A percentile compares a stretch with the other conserved stretches of the same genome.
These are phyloP conservation scores for Pangasianodon hypophthalmus DNA, from an alignment of 2,113 vertebrate genomes.

Conservation along the genomic window DNA sequence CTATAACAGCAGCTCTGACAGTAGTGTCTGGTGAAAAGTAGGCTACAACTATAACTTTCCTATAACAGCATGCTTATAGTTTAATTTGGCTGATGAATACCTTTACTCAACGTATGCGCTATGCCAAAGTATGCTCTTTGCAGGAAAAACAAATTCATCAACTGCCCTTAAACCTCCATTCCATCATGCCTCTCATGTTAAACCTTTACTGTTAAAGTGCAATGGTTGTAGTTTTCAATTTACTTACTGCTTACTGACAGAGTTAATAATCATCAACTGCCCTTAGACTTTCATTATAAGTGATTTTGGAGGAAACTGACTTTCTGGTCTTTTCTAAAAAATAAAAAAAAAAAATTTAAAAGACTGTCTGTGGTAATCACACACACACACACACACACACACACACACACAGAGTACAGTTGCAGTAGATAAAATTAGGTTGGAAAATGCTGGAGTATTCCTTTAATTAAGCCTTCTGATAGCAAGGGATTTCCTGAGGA, in stretches of 20 bases:
- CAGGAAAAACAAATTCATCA: neutral
- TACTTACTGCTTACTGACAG: too few species aligned
- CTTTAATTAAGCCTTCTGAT: neutral
- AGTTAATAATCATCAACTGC: neutral
- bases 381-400: neutral
- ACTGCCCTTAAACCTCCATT: neutral
- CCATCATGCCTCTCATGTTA: neutral
- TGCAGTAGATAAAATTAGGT: neutral
- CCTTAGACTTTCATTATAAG: too few species aligned
- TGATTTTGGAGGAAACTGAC: too few species aligned
- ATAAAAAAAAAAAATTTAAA: too few species aligned
- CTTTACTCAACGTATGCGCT: too few species aligned
- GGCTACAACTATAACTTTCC: neutral
- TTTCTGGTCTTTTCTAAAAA: too few species aligned
- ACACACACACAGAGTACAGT: neutral
- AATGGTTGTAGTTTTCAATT: too few species aligned
- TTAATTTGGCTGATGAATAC: too few species aligned
- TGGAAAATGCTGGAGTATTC: neutral
- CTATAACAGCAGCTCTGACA: neutral
- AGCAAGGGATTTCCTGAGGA: neutral
- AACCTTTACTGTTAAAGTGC: neutral
- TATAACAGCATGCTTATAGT: neutral
- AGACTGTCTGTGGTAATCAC: neutral
- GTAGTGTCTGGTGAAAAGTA: too few species aligned
- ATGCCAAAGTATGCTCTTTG: neutral